A percentile compares a stretch with the other conserved stretches of the same genome.
Evolutionary conservation across 2,888 invertebrate species (phyloP).

Genomic region (Agrochola lychnidis): DNA sequence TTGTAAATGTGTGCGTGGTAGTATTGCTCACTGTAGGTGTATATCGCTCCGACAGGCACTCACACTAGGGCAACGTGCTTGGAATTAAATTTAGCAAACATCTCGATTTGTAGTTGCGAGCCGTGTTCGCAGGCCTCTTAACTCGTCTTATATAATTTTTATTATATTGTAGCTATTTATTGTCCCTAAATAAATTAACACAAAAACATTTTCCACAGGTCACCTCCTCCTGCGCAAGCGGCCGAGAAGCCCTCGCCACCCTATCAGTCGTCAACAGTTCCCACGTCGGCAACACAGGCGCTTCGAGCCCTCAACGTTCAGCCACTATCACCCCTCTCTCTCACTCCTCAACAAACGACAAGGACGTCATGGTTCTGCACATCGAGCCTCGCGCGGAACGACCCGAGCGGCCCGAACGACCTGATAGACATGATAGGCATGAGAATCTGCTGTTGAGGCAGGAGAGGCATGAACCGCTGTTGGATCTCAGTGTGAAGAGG

Average conservation of each 20-base stretch:
- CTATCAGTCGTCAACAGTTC: conserved; percentile 92
- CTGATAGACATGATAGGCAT: conserved; percentile 61
- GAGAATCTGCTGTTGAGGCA: conserved; percentile 65
- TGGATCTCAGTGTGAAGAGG: conserved; percentile 77
- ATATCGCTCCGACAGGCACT: too few species aligned
- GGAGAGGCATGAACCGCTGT: conserved; percentile 68
- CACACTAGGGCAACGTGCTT: too few species aligned
- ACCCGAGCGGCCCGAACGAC: conserved; percentile 90
- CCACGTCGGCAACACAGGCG: conserved; percentile 78
- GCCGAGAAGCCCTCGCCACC: conserved; percentile 91
- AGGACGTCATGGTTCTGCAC: conserved; percentile 92
- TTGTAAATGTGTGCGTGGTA: too few species aligned
- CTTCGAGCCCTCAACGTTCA: conserved; percentile 82
- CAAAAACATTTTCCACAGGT: conserved; percentile 66
- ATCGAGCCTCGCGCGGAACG: conserved; percentile 87
- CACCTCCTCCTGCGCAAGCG: conserved; percentile 71
- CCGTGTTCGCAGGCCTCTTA: too few species aligned
- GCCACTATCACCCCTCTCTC: conserved; percentile 92
- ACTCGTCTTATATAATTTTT: too few species aligned
- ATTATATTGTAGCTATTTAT: too few species aligned
- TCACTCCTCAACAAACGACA: conserved; percentile 89
- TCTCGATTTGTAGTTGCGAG: too few species aligned
- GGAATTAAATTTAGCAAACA: too few species aligned
- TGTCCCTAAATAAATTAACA: too few species aligned
- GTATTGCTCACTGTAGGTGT: too few species aligned